phyloP scores from a whole-genome alignment of 2,797 vertebrate genomes.

The Sciurus vulgaris region DNA sequence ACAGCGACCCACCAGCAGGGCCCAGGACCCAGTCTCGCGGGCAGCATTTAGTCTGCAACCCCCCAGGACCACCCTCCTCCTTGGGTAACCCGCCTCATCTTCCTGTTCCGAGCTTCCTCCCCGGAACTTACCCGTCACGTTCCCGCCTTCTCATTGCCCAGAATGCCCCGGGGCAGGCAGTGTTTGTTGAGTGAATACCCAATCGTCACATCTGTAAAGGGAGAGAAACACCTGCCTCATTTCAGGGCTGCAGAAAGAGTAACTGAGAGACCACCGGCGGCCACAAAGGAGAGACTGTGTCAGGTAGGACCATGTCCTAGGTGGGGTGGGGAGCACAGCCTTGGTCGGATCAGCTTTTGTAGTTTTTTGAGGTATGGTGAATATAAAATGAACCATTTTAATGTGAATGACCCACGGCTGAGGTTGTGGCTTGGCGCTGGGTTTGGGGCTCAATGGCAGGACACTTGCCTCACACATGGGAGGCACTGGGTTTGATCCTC shows the following conservation, averaged over 20 bases:
- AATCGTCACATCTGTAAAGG: background rate
- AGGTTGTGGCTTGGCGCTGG: no score
- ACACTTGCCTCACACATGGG: no score
- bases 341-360: background rate
- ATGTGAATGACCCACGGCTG: no score
- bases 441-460: no score
- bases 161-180: background rate
- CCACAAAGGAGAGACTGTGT: no score
- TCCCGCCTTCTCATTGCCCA: background rate
- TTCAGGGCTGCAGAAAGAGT: background rate
- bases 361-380: no score
- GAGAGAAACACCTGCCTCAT: background rate
- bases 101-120: background rate
- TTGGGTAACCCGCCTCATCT: background rate
- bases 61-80: background rate
- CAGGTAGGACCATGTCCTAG: no score
- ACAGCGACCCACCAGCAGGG: no score
- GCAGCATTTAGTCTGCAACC: background rate
- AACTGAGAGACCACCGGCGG: background rate
- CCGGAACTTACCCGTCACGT: background rate
- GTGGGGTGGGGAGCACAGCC: background rate
- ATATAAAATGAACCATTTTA: no score
- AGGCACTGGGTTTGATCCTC: no score
- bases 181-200: background rate
- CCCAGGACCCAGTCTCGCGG: no score